A percentile compares a stretch with the other conserved stretches of the same genome.
phyloP scores from a whole-genome alignment of 2,113 vertebrate genomes.

The Catagonus wagneri region DNA sequence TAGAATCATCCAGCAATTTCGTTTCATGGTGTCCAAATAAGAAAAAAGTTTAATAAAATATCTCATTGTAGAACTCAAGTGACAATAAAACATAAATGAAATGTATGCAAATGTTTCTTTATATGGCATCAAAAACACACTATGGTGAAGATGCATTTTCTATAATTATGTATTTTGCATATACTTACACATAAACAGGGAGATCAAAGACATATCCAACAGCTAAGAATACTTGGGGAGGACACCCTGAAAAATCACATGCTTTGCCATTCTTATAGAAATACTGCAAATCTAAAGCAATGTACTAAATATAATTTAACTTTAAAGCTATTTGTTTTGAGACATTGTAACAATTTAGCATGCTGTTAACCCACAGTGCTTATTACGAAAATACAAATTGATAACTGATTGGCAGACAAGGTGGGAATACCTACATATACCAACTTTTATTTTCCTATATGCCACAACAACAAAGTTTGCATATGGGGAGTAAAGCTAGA shows the following conservation, averaged over 20 bases:
- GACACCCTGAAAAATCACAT: neutral
- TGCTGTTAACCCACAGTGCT: neutral
- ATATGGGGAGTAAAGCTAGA: neutral
- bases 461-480: neutral
- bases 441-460: neutral
- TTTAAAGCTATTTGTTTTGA: neutral
- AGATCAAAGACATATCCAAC: neutral
- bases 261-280: neutral
- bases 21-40: neutral
- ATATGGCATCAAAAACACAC: neutral
- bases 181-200: neutral
- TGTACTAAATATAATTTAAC: neutral
- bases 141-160: neutral
- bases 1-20: conserved; percentile 1
- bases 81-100: neutral
- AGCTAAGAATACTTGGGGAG: neutral
- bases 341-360: neutral
- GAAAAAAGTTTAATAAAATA: neutral
- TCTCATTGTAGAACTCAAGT: neutral
- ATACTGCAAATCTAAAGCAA: neutral
- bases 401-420: neutral
- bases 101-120: neutral
- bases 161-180: neutral
- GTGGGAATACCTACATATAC: neutral
- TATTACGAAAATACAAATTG: neutral